Evolutionary conservation across 2,797 vertebrate genomes (phyloP).

Genomic region (Paedocypris micromegethes): DNA sequence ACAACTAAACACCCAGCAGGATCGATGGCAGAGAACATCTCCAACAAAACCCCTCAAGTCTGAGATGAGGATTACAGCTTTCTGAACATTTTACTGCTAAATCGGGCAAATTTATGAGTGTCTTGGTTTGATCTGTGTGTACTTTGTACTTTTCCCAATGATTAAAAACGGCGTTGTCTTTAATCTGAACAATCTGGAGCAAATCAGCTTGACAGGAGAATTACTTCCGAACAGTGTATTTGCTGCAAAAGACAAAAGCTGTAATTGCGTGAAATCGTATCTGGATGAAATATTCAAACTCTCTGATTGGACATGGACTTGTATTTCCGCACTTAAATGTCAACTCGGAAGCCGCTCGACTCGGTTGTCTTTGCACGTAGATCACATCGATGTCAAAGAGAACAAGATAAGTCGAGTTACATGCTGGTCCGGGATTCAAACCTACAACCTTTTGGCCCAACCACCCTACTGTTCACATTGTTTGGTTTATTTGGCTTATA

Average conservation of each 20-base stretch:
- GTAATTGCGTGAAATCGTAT: constrained; percentile 22
- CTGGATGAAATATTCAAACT: constrained; percentile 5
- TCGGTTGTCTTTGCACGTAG: no score
- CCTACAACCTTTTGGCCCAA: no score
- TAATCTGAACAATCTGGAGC: constrained; percentile 8
- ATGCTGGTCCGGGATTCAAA: no score
- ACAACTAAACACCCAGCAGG: constrained; percentile 20
- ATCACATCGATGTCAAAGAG: no score
- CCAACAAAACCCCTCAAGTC: constrained; percentile 24
- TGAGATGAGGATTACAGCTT: constrained; percentile 20
- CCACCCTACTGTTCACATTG: no score
- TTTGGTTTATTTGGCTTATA: no score
- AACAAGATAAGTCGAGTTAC: no score
- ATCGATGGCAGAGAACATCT: constrained; percentile 12
- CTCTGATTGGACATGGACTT: not conserved
- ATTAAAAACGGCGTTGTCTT: not conserved
- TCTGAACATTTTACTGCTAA: not conserved
- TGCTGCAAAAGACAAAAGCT: constrained; percentile 5
- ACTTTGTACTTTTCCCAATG: not conserved
- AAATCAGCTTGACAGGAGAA: not conserved
- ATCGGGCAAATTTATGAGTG: constrained; percentile 4
- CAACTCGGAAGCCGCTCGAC: no score
- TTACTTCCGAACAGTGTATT: not conserved
- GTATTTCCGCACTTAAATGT: no score
- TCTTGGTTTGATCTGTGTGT: constrained; percentile 12